Conservation (phyloP, 2,888 invertebrate species). For the Platycheirus rosarum region DNA sequence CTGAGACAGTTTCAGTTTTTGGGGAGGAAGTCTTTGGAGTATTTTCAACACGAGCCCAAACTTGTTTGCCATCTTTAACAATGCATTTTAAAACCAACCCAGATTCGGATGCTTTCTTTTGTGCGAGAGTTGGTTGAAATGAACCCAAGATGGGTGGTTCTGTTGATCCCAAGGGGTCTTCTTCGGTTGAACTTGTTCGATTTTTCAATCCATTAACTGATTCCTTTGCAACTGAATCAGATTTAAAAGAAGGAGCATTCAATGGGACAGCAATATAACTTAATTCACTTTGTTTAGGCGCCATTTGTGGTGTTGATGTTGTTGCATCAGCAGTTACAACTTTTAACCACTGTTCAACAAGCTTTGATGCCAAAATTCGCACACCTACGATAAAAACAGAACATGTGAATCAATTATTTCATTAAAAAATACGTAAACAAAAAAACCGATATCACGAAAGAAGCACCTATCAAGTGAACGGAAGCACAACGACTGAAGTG, state of each 20-base stretch:
- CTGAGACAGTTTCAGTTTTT: background rate
- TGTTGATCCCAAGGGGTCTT: slow-evolving; percentile 79
- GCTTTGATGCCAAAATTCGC: slow-evolving; percentile 89
- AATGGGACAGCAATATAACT: slow-evolving; percentile 28
- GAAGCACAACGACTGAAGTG: slow-evolving; percentile 41
- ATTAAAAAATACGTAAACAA: background rate
- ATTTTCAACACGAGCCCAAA: slow-evolving; percentile 83
- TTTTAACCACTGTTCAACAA: slow-evolving; percentile 95
- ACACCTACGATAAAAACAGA: slow-evolving; percentile 88
- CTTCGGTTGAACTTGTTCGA: slow-evolving; percentile 64
- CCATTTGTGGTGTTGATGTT: slow-evolving; percentile 27
- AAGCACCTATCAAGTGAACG: slow-evolving; percentile 29
- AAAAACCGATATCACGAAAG: slow-evolving; percentile 2
- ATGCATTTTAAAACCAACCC: slow-evolving; percentile 86
- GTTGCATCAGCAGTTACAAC: slow-evolving; percentile 90
- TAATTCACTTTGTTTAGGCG: slow-evolving; percentile 42
- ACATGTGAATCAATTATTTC: too few relatives aligned
- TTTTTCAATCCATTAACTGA: slow-evolving; percentile 61
- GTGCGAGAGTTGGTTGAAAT: slow-evolving; percentile 77
- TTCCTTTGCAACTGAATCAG: slow-evolving; percentile 20
- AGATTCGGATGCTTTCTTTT: slow-evolving; percentile 78
- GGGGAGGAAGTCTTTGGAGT: slow-evolving; percentile 42
- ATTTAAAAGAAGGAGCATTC: too few relatives aligned
- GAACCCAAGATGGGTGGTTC: slow-evolving; percentile 81
- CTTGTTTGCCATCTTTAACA: slow-evolving; percentile 89